Base-by-base conservation (phyloP, 2,797 vertebrate species). In the Amphiprion clarkii region DNA sequence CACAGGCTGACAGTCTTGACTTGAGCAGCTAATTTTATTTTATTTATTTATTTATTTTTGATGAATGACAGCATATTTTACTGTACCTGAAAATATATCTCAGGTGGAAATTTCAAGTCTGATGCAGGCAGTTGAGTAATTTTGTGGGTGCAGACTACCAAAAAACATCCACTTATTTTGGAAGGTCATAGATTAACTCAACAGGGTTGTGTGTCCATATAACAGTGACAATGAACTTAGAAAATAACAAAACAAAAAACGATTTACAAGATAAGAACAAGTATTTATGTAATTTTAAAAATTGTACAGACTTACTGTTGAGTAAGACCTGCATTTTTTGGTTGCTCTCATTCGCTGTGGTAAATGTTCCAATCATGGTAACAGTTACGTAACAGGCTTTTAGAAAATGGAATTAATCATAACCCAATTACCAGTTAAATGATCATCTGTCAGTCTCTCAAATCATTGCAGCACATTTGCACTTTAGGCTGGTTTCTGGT, bases 401-500 rank as follows among this genome's bases (percentile, higher is more conserved):
- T 63, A 42, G 0, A 1, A 44, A 71, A 71, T 29, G 21, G 16
- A 57, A 42, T 16, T 33, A 64, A 40, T 36, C 1, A 12, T 21
- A 65, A 60, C 25, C 3, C 36, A 16, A 17, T 61, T 55, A 36
- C 33, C 33, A 74, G 39, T 65, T 9, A 42, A 49, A 4, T 63
- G 19, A 59, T 36, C 31, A 25, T 74, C 59, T 74, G 48, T 75
- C 48, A 55, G 16, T 49, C 10, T 57, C 31, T 59, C 14, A 51
- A 40, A 54, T 61, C 48, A 51, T 11, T 23, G 23, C 25, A 40
- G 1, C 49, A 31, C 2, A 2, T 29, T 55, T 7, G 11, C 5
- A 19, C 29, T 66, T 65, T 31, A 19, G 25, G 16, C 12, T 48
- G 16, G 13, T 55, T 25, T 19, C 27, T 54, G 16, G n/a, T 49